These are phyloP conservation scores for Myotis myotis DNA, from an alignment of 2,797 vertebrate species.

Conservation along the genomic window DNA sequence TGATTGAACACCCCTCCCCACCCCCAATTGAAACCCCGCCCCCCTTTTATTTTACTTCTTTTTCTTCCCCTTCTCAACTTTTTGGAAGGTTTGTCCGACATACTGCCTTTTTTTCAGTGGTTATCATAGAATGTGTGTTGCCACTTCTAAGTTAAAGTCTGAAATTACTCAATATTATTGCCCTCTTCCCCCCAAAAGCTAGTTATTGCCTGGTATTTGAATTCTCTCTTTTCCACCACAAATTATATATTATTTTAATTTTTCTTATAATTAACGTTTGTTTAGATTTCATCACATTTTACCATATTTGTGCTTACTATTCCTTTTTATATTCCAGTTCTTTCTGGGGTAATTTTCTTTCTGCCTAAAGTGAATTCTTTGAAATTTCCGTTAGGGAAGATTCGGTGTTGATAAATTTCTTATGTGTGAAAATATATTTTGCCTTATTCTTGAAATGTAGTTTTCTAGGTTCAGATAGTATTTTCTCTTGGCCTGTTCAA, in stretches of 20 bases:
- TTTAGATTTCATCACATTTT: not conserved
- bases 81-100: not conserved
- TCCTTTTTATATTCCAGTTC: not conserved
- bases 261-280: not conserved
- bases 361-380: not conserved
- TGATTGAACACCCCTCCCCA: no score
- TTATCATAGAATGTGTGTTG: not conserved
- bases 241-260: not conserved
- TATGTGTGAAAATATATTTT: not conserved
- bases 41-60: not conserved
- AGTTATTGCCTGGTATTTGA: not conserved
- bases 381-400: not conserved
- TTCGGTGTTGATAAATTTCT: not conserved
- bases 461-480: not conserved
- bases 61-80: not conserved
- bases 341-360: slow-evolving; percentile 21
- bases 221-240: not conserved
- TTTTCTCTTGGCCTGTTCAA: not conserved
- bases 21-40: not conserved
- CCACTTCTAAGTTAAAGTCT: not conserved
- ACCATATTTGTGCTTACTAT: not conserved
- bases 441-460: not conserved
- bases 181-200: not conserved
- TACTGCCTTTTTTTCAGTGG: not conserved
- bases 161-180: not conserved